Base-by-base conservation (phyloP, 2,113 vertebrate genomes). In the Poicephalus gulielmi region DNA sequence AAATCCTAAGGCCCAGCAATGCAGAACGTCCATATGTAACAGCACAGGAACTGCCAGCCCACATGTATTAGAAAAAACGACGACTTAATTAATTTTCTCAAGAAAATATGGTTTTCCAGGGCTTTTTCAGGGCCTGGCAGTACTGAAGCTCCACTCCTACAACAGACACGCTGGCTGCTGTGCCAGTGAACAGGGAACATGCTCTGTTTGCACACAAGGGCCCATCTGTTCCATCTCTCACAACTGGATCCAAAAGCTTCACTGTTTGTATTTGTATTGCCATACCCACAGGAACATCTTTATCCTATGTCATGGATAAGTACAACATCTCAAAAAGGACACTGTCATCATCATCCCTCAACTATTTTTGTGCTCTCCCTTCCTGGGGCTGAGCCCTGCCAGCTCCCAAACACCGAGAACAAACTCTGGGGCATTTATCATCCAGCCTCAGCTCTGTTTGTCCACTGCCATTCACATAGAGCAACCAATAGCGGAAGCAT, bases 191-290 rank as follows among this genome's bases (percentile, higher is more conserved):
- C 0, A 2, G 13, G 3, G 55, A 35, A 62, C 86, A 63, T 3
- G 11, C 76, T 88, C 11, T 31, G 71, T 96, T 94, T 87, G 90
- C 86, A 90, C 90, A 93, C 93, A 90, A 71, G 83, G 64, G 55
- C 80, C 88, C 96, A 93, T 95, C 95, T 95, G 88, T 75, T 96
- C 94, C 49, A 33, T 9, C 73, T 62, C 85, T 92, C 94, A 94
- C 96, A 74, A 43, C 92, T 90, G 92, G 76, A 83, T 74, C 93
- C 94, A 63, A 70, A 43, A 88, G 79, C 75, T 92, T 41, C 10
- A 0, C 62, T 68, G 85, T 9, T 92, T 80, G 80, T 33, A 31
- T 75, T 49, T 67, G 88, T 10, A 53, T 33, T 83, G 68, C 59
- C 70, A 44, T 28, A 60, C 88, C 83, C 91, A 81, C 0, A 0